A percentile compares a stretch with the other conserved stretches of the same genome.
Evolutionary conservation across 2,797 vertebrate species (phyloP).

Genomic region (Podargus strigoides): DNA sequence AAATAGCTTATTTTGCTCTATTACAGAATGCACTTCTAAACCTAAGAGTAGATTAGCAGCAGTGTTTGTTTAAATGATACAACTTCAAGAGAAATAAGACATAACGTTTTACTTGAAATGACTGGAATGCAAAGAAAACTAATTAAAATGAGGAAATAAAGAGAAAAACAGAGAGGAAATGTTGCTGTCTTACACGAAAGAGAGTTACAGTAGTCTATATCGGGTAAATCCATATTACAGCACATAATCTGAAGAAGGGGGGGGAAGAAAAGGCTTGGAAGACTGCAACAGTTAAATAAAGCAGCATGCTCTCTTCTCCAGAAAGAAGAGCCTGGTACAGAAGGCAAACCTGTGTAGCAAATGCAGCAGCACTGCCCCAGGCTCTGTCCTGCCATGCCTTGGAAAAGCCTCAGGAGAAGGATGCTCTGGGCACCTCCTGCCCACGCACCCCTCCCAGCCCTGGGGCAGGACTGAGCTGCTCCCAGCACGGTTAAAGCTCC

Average conservation of each 20-base stretch:
- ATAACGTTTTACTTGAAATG: neutral
- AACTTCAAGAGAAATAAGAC: neutral
- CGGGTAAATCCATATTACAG: accelerated
- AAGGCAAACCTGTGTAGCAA: neutral
- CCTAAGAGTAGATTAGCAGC: neutral
- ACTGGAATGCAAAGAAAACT: neutral
- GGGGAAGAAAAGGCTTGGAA: neutral
- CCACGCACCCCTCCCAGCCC: neutral
- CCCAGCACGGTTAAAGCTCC: neutral
- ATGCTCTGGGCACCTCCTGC: neutral
- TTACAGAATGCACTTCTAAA: neutral
- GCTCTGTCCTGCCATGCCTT: neutral
- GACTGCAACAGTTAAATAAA: neutral
- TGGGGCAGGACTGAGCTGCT: neutral
- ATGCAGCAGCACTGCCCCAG: neutral
- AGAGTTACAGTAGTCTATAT: neutral
- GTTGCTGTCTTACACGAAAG: neutral
- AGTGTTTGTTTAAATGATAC: neutral
- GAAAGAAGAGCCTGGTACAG: neutral
- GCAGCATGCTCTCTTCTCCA: neutral
- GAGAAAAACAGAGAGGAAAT: neutral
- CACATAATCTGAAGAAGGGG: neutral
- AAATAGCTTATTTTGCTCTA: neutral
- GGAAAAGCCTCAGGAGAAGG: neutral
- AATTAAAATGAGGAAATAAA: neutral